Evolutionary conservation across 2,797 vertebrate species (phyloP).

Genomic region (Malurus leucopterus): DNA sequence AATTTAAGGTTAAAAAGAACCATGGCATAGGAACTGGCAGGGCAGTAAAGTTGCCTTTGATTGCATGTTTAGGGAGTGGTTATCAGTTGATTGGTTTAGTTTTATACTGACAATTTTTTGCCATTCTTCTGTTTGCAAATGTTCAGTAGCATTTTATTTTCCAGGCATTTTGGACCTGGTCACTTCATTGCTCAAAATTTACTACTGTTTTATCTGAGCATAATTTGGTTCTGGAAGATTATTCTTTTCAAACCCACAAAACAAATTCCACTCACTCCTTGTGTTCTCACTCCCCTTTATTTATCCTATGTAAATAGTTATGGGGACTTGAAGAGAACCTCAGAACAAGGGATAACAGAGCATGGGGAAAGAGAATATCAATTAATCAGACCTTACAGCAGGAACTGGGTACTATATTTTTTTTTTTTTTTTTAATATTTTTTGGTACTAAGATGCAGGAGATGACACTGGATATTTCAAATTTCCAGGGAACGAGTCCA

Average conservation of each 20-base stretch:
- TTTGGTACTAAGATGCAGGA: background rate
- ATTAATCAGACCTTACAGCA: background rate
- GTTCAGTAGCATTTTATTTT: background rate
- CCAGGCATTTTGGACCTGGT: background rate
- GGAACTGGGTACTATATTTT: background rate
- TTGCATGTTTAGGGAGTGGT: background rate
- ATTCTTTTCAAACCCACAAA: background rate
- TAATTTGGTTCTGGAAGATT: background rate
- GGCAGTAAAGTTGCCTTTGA: background rate
- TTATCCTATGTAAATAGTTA: background rate
- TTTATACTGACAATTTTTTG: background rate
- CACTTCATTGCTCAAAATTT: background rate
- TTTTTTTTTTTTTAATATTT: background rate
- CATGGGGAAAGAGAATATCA: background rate
- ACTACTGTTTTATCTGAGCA: background rate
- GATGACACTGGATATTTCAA: background rate
- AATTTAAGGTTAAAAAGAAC: background rate
- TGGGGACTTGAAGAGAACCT: background rate
- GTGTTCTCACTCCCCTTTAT: background rate
- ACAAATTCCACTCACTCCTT: background rate
- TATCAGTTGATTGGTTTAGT: background rate
- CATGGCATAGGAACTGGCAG: background rate
- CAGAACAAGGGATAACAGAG: background rate
- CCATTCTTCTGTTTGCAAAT: background rate
- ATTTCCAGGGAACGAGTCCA: background rate